Conservation (phyloP, 53 echinoderm and acorn worm species). For the Luidia sarsii region DNA sequence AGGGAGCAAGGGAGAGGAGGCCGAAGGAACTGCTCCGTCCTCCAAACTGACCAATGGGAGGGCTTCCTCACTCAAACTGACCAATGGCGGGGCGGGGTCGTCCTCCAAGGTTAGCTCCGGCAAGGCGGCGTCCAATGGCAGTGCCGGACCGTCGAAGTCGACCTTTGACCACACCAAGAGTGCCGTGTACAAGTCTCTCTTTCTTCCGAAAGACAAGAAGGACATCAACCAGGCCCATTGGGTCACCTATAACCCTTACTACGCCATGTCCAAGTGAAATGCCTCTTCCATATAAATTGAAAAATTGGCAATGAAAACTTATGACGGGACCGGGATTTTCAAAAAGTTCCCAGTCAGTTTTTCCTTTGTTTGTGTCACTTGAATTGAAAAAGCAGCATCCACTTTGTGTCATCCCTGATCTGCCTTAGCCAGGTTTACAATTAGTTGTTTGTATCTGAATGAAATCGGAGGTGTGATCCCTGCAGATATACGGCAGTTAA, state of each 20-base stretch:
- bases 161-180: slow-evolving; percentile 83
- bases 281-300: no score
- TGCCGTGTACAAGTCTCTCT: slow-evolving; percentile 85
- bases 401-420: no score
- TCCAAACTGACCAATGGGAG: slow-evolving; percentile 59
- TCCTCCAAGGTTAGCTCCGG: slow-evolving; percentile 11
- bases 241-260: slow-evolving; percentile 97
- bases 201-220: slow-evolving; percentile 74
- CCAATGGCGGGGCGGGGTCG: not conserved
- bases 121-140: not conserved
- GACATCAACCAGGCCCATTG: slow-evolving; percentile 61
- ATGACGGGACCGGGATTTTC: no score
- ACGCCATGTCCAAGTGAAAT: slow-evolving; percentile 83
- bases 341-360: no score
- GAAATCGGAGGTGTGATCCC: no score
- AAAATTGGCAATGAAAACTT: no score
- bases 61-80: slow-evolving; percentile 10
- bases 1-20: slow-evolving; percentile 9
- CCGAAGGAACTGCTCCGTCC: slow-evolving; percentile 13
- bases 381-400: no score
- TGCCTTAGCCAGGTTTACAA: no score
- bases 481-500: no score
- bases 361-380: no score
- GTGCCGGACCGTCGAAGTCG: slow-evolving; percentile 3
- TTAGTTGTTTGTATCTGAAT: no score